Evolutionary conservation across 2,888 invertebrate species (phyloP).

Genomic region (Ischnus inquisitorius): DNA sequence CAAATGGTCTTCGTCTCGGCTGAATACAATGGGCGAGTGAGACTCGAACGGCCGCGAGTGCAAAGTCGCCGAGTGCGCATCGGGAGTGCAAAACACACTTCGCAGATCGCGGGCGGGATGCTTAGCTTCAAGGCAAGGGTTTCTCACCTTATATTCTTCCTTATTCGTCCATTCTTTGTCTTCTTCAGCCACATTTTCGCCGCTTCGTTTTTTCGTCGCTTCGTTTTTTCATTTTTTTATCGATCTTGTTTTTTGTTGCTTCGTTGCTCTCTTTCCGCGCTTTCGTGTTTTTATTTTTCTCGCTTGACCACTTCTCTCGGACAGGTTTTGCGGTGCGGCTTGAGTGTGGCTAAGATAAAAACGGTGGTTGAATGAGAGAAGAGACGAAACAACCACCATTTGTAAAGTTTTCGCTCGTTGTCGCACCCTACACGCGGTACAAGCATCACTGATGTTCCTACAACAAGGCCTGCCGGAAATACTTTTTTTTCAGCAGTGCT

Average conservation of each 20-base stretch:
- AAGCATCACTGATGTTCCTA: conserved; percentile 27
- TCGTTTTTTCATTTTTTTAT: background rate
- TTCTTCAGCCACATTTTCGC: conserved; percentile 12
- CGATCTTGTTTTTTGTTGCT: no score
- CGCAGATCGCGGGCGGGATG: conserved; percentile 40
- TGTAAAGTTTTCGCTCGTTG: conserved; percentile 42
- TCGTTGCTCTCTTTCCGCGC: conserved; percentile 37
- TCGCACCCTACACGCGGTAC: conserved; percentile 12
- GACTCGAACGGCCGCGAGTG: background rate
- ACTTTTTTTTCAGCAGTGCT: background rate
- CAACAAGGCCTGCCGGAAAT: background rate
- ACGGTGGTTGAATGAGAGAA: conserved; percentile 35
- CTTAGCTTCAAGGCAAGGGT: conserved; percentile 37
- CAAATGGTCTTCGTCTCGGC: conserved; percentile 59
- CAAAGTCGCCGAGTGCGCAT: no score
- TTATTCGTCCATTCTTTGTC: conserved; percentile 28
- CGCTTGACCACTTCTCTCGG: conserved; percentile 44
- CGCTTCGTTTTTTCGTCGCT: conserved; percentile 25
- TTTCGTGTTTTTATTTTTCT: conserved; percentile 40
- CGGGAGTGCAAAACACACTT: conserved; percentile 49
- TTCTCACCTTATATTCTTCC: conserved; percentile 32
- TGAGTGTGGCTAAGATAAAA: conserved; percentile 36
- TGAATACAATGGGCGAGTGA: conserved; percentile 68
- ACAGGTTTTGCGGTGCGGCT: background rate
- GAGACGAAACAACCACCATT: conserved; percentile 61